Evolutionary conservation across 2,797 vertebrate genomes (phyloP).

Genomic region (Hypotaenidia philippensis): DNA sequence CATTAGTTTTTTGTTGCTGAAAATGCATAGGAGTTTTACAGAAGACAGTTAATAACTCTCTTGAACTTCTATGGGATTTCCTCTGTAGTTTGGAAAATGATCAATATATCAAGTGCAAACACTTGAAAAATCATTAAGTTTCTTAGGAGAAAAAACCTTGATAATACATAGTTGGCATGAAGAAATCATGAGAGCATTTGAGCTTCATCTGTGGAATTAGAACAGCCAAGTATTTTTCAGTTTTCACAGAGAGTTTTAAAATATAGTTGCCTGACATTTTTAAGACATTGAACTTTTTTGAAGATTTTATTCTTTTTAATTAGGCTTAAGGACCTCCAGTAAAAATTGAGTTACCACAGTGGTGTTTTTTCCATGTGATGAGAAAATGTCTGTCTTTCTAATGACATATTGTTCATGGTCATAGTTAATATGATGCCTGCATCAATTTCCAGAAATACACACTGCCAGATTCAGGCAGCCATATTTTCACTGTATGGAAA

Average conservation of each 20-base stretch:
- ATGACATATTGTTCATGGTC: background rate
- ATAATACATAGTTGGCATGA: slow-evolving; percentile 8
- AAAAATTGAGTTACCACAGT: background rate
- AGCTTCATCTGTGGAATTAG: background rate
- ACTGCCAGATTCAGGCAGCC: background rate
- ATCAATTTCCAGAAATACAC: background rate
- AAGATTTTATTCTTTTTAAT: background rate
- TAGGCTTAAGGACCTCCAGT: background rate
- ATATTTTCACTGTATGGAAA: background rate
- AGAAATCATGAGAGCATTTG: background rate
- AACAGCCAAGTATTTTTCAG: background rate
- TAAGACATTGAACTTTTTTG: background rate
- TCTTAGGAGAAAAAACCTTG: background rate
- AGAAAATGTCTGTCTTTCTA: background rate
- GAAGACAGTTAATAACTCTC: background rate
- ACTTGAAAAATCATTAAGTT: background rate
- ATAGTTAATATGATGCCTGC: background rate
- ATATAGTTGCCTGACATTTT: background rate
- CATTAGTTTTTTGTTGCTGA: background rate
- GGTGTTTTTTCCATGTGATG: background rate
- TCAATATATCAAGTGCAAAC: background rate
- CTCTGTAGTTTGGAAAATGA: background rate
- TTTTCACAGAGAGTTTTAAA: background rate
- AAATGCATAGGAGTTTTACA: background rate
- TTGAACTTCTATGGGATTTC: background rate